These are phyloP conservation scores for Therioaphis trifolii DNA, from an alignment of 2,888 invertebrate species.

Conservation along the genomic window DNA sequence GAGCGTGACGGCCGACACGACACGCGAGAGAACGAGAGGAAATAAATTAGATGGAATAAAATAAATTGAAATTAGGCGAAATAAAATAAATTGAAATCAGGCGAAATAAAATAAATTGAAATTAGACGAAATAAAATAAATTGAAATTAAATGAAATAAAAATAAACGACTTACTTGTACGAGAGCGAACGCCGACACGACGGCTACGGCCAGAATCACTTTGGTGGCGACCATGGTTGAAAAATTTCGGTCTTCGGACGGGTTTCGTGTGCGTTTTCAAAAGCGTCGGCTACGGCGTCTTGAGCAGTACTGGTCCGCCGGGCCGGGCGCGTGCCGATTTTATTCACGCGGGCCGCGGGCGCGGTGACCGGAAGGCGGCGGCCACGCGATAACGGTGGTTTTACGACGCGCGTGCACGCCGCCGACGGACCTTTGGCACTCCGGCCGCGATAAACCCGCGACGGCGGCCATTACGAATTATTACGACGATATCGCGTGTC, in stretches of 20 bases:
- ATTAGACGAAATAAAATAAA: no score
- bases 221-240: slow-evolving; percentile 39
- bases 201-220: slow-evolving; percentile 17
- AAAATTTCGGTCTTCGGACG: not conserved
- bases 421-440: not conserved
- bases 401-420: not conserved
- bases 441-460: not conserved
- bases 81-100: no score
- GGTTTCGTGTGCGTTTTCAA: not conserved
- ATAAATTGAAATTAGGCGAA: no score
- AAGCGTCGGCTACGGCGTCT: not conserved
- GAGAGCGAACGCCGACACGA: not conserved
- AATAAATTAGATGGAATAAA: no score
- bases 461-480: no score
- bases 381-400: not conserved
- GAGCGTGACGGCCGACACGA: no score
- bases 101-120: no score
- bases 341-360: not conserved
- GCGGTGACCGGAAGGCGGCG: not conserved
- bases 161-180: slow-evolving; percentile 5
- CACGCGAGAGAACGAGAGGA: no score
- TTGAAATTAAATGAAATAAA: no score
- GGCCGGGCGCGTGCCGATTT: not conserved
- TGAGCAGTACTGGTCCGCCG: not conserved
- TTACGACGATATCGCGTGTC: no score